phyloP scores from a whole-genome alignment of 2,797 vertebrate genomes.

The Leuciscus waleckii region DNA sequence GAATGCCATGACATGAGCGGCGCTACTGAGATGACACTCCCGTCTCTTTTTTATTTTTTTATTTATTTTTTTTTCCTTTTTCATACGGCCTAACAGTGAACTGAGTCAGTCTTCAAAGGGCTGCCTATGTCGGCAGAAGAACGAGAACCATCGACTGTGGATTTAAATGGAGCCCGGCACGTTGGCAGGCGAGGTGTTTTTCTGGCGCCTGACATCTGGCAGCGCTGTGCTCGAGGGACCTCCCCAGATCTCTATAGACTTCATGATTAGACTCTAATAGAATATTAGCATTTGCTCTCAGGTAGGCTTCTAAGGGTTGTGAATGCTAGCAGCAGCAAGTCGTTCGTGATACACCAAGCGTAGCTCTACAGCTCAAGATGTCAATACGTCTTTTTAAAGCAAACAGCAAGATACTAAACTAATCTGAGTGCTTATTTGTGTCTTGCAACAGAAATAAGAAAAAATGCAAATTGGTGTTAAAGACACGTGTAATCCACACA shows the following conservation, averaged over 20 bases:
- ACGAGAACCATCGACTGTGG: slow-evolving; percentile 71
- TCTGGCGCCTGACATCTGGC: slow-evolving; percentile 81
- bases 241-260: slow-evolving; percentile 81
- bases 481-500: slow-evolving; percentile 16
- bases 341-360: slow-evolving; percentile 64
- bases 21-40: slow-evolving; percentile 64
- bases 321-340: slow-evolving; percentile 74
- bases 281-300: slow-evolving; percentile 90
- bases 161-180: slow-evolving; percentile 81
- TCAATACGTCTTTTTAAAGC: slow-evolving; percentile 12
- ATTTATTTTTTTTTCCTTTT: background rate
- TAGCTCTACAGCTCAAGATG: slow-evolving; percentile 13
- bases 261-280: slow-evolving; percentile 88
- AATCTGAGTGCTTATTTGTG: slow-evolving; percentile 10
- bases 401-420: slow-evolving; percentile 20
- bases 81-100: slow-evolving; percentile 62
- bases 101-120: slow-evolving; percentile 75
- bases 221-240: slow-evolving; percentile 77
- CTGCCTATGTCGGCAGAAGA: slow-evolving; percentile 65
- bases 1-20: slow-evolving; percentile 58
- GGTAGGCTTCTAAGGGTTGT: slow-evolving; percentile 81
- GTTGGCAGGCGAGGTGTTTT: slow-evolving; percentile 81
- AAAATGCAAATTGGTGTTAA: slow-evolving; percentile 1
- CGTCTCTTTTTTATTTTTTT: slow-evolving; percentile 45
- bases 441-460: background rate